Base-by-base conservation (phyloP, 2,888 invertebrate genomes). In the Eupithecia tripunctaria region DNA sequence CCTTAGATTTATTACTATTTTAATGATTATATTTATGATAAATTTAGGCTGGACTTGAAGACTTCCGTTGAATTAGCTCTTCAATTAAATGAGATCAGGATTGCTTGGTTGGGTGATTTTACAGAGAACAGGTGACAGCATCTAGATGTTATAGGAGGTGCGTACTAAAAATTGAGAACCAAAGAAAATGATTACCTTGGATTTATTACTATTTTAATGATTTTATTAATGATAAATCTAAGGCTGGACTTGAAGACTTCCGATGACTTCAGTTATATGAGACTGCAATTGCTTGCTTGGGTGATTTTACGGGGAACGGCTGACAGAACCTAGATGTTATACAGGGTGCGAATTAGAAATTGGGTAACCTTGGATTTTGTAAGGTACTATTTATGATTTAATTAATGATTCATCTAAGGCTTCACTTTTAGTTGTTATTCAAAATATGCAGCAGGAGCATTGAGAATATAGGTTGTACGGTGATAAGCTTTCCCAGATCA, bases 1-100 rank as follows among this genome's bases (percentile, higher is more conserved):
- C 1, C 14, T 41, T 41, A 4, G 3, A 41, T 15, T 15, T 41
- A 32, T 29, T 29, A 29, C 29, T 29, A 4, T 29, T 29, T 29
- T 36, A 5, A 8, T 10, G 15, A 15, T 41, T 41, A 15, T 15
- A n/a, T n/a, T n/a, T n/a, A n/a, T n/a, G 36, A 68, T 74, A 68
- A 71, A 74, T 74, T 38, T 66, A 56, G 64, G n/a, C 12, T 32
- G 62, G 21, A 51, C 56, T 51, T 10, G 4, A n/a, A 51, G 51
- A 51, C 43, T 25, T 56, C 56, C 41, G 64, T 38, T 41, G 64
- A 38, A 7, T 38, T 25, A 38, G 38, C 25, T 64, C 64, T 64
- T 38, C 41, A 64, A 2, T 12, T 64, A 21, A 38, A 38, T 64
- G 25, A 38, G 63, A 63, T 29, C 7, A 18, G 56, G 12, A 32